Evolutionary conservation across 2,113 vertebrate species (phyloP), one percentile per base, ranked within the genome.

Genomic region (Eulemur rufifrons): DNA sequence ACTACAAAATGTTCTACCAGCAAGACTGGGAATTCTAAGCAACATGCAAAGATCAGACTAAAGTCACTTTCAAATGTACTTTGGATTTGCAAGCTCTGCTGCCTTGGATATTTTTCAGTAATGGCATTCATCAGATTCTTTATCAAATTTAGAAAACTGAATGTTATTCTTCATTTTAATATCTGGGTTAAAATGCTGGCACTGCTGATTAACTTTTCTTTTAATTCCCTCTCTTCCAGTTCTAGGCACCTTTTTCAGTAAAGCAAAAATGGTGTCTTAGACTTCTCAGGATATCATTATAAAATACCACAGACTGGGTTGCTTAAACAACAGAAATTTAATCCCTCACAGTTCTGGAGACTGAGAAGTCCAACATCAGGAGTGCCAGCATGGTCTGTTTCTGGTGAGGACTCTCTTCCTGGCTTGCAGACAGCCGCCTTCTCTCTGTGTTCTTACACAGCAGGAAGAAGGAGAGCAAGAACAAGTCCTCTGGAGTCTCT

Each of bases 1-100:
- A 95, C 92, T 97, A 97, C 96, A 92, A 96, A 95, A 96, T 90
- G 90, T 96, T 96, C 93, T 17, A 68, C n/a, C 71, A 56, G 92
- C 47, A 92, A 81, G 93, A 47, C 29, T 71, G 47, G 68, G 54
- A 86, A 85, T 90, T 96, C 85, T 37, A 76, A 90, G 69, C 1
- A 13, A 80, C 5, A 42, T 21, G 37, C 34, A 50, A 93, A 20
- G 34, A 95, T 74, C 66, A 54, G 47, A 63, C 9, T 66, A 37
- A 52, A 92, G 73, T 76, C 66, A 88, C 81, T 84, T 95, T 83
- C 84, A 66, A 47, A 92, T 12, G 18, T 34, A 34, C 45, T 73
- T 81, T 61, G 50, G 68, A 91, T 64, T 34, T 13, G 21, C 86
- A 52, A 95, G 39, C 59, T 23, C 9, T 50, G 71, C 10, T 56